These are phyloP conservation scores for Oreochromis niloticus DNA, from an alignment of 2,113 vertebrate species.

Conservation along the genomic window DNA sequence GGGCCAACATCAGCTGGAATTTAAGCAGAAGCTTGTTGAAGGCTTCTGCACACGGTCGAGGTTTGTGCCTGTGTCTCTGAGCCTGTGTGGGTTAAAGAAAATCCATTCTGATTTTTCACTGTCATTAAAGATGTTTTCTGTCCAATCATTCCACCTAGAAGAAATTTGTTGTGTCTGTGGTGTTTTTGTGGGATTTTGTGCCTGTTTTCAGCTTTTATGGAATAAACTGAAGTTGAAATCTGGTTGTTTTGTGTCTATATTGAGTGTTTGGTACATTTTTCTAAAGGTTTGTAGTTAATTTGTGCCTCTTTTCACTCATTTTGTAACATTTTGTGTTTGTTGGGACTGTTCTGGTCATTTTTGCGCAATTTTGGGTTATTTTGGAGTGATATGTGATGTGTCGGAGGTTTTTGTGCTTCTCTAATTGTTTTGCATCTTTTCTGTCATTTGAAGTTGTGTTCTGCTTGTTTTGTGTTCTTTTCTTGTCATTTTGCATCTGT, in stretches of 20 bases:
- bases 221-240: background rate
- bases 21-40: no score
- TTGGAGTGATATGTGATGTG: background rate
- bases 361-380: background rate
- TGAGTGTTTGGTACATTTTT: background rate
- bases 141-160: no score
- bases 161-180: no score
- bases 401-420: background rate
- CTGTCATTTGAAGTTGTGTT: background rate
- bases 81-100: no score
- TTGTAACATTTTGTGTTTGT: background rate
- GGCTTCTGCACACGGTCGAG: no score
- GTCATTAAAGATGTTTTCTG: no score
- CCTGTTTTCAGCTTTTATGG: background rate
- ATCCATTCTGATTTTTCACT: no score
- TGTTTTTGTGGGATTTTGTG: no score
- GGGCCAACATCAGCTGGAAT: no score
- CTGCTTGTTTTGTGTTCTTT: rapidly evolving
- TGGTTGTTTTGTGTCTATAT: background rate
- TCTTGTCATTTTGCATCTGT: rapidly evolving
- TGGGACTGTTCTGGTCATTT: background rate
- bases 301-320: background rate
- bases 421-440: background rate
- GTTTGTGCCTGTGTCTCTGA: no score
- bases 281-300: background rate